Evolutionary conservation across 2,797 vertebrate species (phyloP).

Genomic region (Sebastes cheni): DNA sequence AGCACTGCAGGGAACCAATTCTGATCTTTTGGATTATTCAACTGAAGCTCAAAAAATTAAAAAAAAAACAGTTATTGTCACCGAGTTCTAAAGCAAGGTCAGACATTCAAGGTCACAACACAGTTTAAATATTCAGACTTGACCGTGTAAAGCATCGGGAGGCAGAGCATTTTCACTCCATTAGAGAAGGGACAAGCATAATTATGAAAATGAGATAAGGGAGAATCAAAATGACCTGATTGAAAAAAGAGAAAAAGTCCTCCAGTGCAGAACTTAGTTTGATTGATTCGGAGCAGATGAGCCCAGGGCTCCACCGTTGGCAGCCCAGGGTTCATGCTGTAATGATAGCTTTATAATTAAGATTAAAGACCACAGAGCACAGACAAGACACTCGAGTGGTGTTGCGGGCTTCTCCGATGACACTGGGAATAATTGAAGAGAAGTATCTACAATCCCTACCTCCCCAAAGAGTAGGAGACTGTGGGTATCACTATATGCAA

Average conservation of each 20-base stretch:
- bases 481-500: conserved; percentile 59
- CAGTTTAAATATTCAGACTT: conserved; percentile 60
- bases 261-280: conserved; percentile 76
- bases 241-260: conserved; percentile 72
- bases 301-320: conserved; percentile 80
- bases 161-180: conserved; percentile 68
- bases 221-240: conserved; percentile 78
- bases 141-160: conserved; percentile 57
- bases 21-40: conserved; percentile 36
- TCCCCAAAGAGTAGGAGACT: conserved; percentile 51
- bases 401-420: conserved; percentile 77
- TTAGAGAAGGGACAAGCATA: conserved; percentile 75
- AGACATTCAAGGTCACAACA: conserved; percentile 53
- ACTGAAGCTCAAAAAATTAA: conserved; percentile 10
- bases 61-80: conserved; percentile 17
- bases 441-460: conserved; percentile 70
- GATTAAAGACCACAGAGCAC: conserved; percentile 83
- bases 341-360: conserved; percentile 90
- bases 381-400: conserved; percentile 79
- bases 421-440: conserved; percentile 81
- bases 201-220: conserved; percentile 82
- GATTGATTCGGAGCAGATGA: conserved; percentile 84
- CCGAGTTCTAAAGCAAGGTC: conserved; percentile 56
- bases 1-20: conserved; percentile 24
- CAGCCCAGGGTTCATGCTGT: conserved; percentile 79